phyloP scores from a whole-genome alignment of 2,797 vertebrate genomes.

The Morelia viridis region DNA sequence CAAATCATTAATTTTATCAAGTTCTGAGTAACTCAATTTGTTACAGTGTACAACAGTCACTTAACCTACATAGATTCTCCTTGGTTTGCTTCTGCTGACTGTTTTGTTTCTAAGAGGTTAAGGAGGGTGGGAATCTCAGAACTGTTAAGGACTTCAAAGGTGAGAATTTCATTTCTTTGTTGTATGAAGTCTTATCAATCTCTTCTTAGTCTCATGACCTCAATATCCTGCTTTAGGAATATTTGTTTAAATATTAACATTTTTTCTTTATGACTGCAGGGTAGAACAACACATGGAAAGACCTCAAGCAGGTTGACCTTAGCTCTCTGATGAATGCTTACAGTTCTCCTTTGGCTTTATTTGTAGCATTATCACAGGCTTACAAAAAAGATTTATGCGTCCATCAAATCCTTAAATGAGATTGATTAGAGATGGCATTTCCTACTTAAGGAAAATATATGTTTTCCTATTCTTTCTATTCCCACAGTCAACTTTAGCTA shows the following conservation, averaged over 20 bases:
- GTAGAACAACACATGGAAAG: constrained; percentile 57
- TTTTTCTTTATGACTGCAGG: constrained; percentile 54
- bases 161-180: constrained; percentile 55
- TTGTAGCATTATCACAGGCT: constrained; percentile 37
- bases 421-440: constrained; percentile 62
- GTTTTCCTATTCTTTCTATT: constrained; percentile 30
- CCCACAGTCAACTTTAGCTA: constrained; percentile 61
- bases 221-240: constrained; percentile 61
- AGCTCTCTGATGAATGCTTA: constrained; percentile 54
- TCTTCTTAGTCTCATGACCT: constrained; percentile 48
- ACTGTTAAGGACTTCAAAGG: constrained; percentile 55
- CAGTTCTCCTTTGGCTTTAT: constrained; percentile 50
- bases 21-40: neutral
- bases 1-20: constrained; percentile 18
- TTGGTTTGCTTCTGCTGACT: neutral
- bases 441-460: constrained; percentile 50
- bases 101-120: constrained; percentile 15
- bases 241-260: constrained; percentile 54
- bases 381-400: constrained; percentile 55
- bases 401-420: constrained; percentile 40
- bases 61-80: constrained; percentile 7
- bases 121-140: constrained; percentile 47
- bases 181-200: constrained; percentile 41
- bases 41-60: constrained; percentile 21
- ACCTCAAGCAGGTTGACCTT: constrained; percentile 52